Conservation (phyloP, 2,113 vertebrate species). For the Calidris pugnax region DNA sequence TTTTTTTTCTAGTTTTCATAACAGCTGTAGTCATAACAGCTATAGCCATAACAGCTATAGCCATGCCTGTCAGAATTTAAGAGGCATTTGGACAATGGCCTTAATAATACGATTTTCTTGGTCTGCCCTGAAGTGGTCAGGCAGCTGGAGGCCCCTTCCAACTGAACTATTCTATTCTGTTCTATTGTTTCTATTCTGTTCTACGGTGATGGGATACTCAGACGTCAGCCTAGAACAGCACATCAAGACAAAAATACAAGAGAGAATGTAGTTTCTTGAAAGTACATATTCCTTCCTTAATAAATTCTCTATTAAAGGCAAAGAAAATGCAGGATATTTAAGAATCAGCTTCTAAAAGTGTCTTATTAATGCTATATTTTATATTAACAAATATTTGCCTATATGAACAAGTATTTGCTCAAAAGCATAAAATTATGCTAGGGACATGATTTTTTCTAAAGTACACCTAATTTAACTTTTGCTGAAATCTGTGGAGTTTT, state of each 20-base stretch:
- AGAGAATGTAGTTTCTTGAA: not conserved
- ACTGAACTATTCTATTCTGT: not conserved
- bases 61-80: not conserved
- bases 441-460: not conserved
- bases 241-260: not conserved
- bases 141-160: not conserved
- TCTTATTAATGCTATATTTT: not conserved
- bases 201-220: not conserved
- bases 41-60: not conserved
- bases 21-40: not conserved
- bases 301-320: not conserved
- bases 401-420: not conserved
- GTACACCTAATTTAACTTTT: not conserved
- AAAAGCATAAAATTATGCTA: not conserved
- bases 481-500: not conserved
- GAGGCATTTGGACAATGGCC: not conserved
- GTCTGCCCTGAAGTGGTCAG: not conserved
- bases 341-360: not conserved
- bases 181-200: not conserved
- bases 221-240: not conserved
- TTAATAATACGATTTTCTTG: not conserved
- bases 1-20: not conserved
- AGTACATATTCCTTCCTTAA: not conserved
- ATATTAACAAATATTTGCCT: not conserved
- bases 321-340: not conserved